Conservation (phyloP, 2,888 invertebrate species). For the Vannuccia rotundouncinata region DNA sequence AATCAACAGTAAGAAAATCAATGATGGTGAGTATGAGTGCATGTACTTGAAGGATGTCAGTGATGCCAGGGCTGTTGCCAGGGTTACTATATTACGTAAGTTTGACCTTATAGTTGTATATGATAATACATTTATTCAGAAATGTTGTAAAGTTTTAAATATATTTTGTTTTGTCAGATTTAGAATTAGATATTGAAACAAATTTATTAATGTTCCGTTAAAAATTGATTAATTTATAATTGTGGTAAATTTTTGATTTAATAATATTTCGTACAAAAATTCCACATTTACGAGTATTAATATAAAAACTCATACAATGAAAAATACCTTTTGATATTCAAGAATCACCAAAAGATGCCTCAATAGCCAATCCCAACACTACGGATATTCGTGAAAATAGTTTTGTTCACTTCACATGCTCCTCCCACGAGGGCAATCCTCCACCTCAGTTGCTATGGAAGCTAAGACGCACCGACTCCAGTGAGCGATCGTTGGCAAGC, state of each 20-base stretch:
- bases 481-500: neutral
- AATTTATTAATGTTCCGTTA: no score
- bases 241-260: no score
- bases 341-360: neutral
- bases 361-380: neutral
- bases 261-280: no score
- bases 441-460: neutral
- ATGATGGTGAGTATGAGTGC: neutral
- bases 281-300: no score
- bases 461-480: neutral
- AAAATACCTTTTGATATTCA: no score
- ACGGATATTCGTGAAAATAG: neutral
- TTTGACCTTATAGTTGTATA: no score
- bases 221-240: no score
- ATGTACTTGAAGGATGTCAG: neutral
- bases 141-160: no score
- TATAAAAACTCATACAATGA: no score
- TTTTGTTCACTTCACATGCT: neutral
- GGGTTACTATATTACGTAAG: neutral
- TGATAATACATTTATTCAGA: no score
- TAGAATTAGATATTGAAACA: no score
- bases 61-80: neutral
- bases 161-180: no score
- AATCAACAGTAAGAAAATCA: neutral
- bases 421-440: neutral